These are phyloP conservation scores for Mylabris phalerata DNA, from an alignment of 1,140 invertebrate species.

Conservation along the genomic window DNA sequence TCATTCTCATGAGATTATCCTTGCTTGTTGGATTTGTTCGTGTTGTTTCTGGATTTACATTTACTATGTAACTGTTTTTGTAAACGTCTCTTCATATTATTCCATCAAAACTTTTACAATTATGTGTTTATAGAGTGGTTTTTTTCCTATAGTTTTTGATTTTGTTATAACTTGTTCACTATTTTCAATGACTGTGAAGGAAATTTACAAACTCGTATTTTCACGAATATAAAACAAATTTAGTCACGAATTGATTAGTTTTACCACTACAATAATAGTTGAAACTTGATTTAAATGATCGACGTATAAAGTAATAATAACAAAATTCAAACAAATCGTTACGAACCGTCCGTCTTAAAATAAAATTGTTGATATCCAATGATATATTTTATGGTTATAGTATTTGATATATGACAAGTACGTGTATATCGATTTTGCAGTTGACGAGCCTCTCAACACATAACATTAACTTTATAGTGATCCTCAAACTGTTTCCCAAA, in stretches of 20 bases:
- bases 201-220: too few relatives aligned
- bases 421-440: slow-evolving; percentile 19
- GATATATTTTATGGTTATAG: slow-evolving; percentile 13
- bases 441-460: slow-evolving; percentile 15
- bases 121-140: slow-evolving; percentile 8
- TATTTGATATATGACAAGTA: slow-evolving; percentile 15
- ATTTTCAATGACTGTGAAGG: too few relatives aligned
- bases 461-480: slow-evolving; percentile 4
- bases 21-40: slow-evolving; percentile 13
- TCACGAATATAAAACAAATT: too few relatives aligned
- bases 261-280: too few relatives aligned
- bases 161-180: too few relatives aligned
- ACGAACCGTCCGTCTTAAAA: too few relatives aligned
- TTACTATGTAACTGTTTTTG: slow-evolving; percentile 14
- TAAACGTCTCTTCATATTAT: slow-evolving; percentile 12
- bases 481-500: slow-evolving; percentile 12
- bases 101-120: slow-evolving; percentile 15
- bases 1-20: slow-evolving; percentile 16
- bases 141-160: too few relatives aligned
- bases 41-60: slow-evolving; percentile 12
- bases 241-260: too few relatives aligned
- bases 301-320: too few relatives aligned
- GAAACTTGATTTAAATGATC: too few relatives aligned
- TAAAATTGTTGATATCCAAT: too few relatives aligned
- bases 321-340: too few relatives aligned